These are phyloP conservation scores for Strigamia transsilvanica DNA, from an alignment of 2,888 invertebrate genomes.

Conservation along the genomic window DNA sequence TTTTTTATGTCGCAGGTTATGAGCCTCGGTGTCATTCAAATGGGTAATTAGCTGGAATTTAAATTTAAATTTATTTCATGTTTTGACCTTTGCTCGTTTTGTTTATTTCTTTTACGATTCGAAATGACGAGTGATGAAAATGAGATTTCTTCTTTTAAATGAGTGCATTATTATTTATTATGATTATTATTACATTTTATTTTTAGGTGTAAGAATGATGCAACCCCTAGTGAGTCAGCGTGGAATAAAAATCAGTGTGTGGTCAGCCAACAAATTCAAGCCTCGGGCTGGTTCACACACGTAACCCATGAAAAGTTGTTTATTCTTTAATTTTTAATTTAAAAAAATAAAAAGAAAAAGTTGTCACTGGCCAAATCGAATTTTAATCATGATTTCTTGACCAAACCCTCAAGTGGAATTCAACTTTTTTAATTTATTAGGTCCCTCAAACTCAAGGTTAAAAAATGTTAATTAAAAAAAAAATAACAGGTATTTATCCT, in stretches of 20 bases:
- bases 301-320: not conserved
- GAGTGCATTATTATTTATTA: not conserved
- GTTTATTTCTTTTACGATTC: not conserved
- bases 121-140: not conserved
- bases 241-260: slow-evolving; percentile 3
- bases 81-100: not conserved
- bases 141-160: not conserved
- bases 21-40: slow-evolving; percentile 6
- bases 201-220: slow-evolving; percentile 19
- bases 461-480: slow-evolving; percentile 10
- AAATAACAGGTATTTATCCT: not conserved
- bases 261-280: slow-evolving; percentile 4
- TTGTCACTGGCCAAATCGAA: not conserved
- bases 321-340: not conserved
- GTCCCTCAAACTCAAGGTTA: not conserved
- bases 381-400: not conserved
- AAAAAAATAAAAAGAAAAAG: not conserved
- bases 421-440: not conserved
- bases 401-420: not conserved
- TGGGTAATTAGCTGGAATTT: not conserved
- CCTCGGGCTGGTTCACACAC: not conserved
- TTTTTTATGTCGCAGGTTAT: not conserved
- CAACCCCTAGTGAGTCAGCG: slow-evolving; percentile 21
- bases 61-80: slow-evolving; percentile 10
- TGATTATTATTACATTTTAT: not conserved